phyloP scores from a whole-genome alignment of 2,113 vertebrate species.

The Lophotis ruficrista region DNA sequence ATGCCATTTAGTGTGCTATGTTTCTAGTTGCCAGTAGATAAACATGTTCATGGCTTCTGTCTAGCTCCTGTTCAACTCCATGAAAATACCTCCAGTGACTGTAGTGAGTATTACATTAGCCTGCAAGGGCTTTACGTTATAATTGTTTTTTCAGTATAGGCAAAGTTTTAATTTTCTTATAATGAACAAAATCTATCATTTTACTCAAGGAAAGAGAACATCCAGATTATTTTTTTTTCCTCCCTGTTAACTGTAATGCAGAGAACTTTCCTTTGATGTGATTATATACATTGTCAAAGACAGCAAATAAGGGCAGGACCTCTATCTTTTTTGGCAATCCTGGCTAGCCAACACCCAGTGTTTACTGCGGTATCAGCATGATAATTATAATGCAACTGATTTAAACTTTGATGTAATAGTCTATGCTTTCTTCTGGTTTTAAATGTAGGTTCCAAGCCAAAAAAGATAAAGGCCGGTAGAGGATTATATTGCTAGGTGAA shows the following conservation, averaged over 20 bases:
- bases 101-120: neutral
- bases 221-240: neutral
- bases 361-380: conserved; percentile 56
- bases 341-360: conserved; percentile 53
- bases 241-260: neutral
- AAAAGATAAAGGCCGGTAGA: conserved; percentile 40
- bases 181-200: neutral
- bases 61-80: neutral
- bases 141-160: neutral
- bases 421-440: conserved; percentile 41
- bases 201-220: neutral
- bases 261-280: conserved; percentile 24
- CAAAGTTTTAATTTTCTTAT: neutral
- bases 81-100: neutral
- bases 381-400: conserved; percentile 69
- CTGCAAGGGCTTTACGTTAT: neutral
- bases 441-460: neutral
- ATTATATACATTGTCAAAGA: conserved; percentile 33
- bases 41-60: neutral
- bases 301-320: conserved; percentile 48
- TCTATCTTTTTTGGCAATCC: conserved; percentile 61
- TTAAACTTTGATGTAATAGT: conserved; percentile 60
- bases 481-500: conserved; percentile 51
- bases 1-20: neutral
- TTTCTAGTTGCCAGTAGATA: neutral